Base-by-base conservation (phyloP, 1,140 invertebrate species). In the Heliconius himera region DNA sequence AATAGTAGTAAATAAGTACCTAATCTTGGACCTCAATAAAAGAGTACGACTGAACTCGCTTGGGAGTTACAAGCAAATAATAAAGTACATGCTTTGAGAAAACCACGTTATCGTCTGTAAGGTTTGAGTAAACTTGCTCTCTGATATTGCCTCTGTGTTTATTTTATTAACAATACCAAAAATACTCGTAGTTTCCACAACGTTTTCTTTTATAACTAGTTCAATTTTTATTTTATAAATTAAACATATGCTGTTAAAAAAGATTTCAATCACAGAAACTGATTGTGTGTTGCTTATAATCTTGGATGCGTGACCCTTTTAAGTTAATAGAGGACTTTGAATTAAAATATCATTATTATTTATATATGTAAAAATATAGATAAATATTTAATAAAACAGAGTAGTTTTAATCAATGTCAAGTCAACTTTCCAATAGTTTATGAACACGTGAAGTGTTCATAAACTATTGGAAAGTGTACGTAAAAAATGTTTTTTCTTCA, bases 141-240 rank as follows among this genome's bases (percentile, higher is more conserved):
- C 29, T 54, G 18, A 74, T 74, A 49, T 74, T 51, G 46, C 29
- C 26, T 51, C 18, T 54, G 60, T 66, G 73, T 74, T 74, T 54
- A 33, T 74, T 74, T 49, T 36, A 74, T 54, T 49, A 74, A 74
- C 46, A 74, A 74, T 54, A 74, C 18, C 49, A 54, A 18, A 22
- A 51, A 74, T 74, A n/a, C n/a, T n/a, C n/a, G n/a, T n/a, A 74
- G 8, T 8, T 54, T 46, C 26, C 20, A 20, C 16, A 74, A 74
- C 5, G 46, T 54, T 54, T 74, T 20, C 26, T 26, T 54, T 74
- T 29, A 36, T 2, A 74, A 54, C 18, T 29, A 51, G 13, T 26
- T 1, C 4, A 66, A 1, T 26, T 29, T 26, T 26, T 26, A 29
- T 26, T 66, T 66, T 29, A 56, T 11, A 56, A 56, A 56, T 3